Evolutionary conservation across 2,888 invertebrate species (phyloP).

Genomic region (Helicoverpa assulta): DNA sequence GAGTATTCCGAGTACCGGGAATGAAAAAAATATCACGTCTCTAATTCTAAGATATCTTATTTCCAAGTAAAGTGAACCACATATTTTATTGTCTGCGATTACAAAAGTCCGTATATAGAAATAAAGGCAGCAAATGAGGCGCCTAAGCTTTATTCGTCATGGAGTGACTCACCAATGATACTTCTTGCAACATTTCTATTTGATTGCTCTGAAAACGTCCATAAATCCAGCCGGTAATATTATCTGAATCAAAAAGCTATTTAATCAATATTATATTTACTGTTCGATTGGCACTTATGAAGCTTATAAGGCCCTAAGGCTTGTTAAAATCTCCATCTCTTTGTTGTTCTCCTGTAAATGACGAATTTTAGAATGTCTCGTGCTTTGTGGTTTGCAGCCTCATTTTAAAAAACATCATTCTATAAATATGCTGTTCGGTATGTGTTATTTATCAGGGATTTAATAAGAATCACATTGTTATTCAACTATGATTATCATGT

Average conservation of each 20-base stretch:
- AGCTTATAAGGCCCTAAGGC: too few relatives aligned
- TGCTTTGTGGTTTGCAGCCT: background rate
- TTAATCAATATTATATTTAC: background rate
- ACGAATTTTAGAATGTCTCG: conserved; percentile 3
- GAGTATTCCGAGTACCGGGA: background rate
- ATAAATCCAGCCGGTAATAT: conserved; percentile 1
- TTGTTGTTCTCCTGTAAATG: conserved; percentile 51
- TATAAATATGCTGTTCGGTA: background rate
- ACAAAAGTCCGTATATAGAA: conserved; percentile 37
- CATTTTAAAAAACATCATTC: background rate
- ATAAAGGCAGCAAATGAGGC: conserved; percentile 36
- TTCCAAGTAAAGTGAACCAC: conserved; percentile 21
- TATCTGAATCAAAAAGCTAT: conserved; percentile 16
- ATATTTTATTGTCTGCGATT: conserved; percentile 21
- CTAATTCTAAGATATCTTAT: conserved; percentile 16
- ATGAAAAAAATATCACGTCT: background rate
- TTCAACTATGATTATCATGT: background rate
- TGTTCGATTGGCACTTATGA: background rate
- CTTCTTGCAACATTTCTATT: conserved; percentile 47
- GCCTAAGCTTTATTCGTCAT: conserved; percentile 50
- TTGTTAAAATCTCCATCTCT: too few relatives aligned
- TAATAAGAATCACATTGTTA: background rate
- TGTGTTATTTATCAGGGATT: background rate
- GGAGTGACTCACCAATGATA: conserved; percentile 44
- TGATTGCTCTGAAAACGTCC: conserved; percentile 27